These are phyloP conservation scores for Urocolius indicus DNA, from an alignment of 2,113 vertebrate genomes.

Conservation along the genomic window DNA sequence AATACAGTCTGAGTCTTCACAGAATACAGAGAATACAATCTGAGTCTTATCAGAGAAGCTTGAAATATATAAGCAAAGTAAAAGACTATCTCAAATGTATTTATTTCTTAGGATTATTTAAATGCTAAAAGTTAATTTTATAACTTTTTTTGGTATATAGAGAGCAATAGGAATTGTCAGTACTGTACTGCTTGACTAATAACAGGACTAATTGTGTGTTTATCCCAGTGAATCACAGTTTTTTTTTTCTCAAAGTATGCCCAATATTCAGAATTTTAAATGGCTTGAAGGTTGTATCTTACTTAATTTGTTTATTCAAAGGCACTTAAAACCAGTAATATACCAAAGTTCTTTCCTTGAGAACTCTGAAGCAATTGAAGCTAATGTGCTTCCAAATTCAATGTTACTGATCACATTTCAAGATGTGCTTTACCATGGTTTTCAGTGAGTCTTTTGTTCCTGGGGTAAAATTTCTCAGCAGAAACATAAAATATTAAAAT, in stretches of 20 bases:
- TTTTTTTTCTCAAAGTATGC: neutral
- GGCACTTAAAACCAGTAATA: neutral
- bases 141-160: neutral
- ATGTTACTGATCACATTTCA: neutral
- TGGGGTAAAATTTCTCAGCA: neutral
- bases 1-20: neutral
- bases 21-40: neutral
- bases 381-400: neutral
- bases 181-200: neutral
- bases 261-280: neutral
- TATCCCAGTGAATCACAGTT: neutral
- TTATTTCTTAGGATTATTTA: neutral
- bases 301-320: conserved; percentile 21
- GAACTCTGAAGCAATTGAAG: neutral
- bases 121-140: neutral
- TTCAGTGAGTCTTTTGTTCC: neutral
- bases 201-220: neutral
- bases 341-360: neutral
- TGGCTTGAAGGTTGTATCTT: neutral
- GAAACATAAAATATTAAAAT: neutral
- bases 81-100: neutral
- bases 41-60: neutral
- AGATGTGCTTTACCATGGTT: neutral
- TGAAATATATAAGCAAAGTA: neutral
- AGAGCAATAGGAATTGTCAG: neutral